phyloP scores from a whole-genome alignment of 1,140 invertebrate species.

The Trinorchestia longiramus region DNA sequence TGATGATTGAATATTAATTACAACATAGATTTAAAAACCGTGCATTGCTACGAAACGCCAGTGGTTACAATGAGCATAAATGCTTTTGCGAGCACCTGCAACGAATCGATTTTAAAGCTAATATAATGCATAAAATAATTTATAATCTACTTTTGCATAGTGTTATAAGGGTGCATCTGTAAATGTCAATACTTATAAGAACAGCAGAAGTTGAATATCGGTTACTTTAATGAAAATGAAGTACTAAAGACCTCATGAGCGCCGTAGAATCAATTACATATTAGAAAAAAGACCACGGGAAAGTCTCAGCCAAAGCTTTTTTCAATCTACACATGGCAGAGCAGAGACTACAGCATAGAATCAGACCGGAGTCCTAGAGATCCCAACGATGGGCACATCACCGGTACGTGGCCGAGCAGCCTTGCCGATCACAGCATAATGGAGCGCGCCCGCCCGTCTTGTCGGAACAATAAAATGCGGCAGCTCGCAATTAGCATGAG shows the following conservation, averaged over 20 bases:
- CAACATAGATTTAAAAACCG: too few relatives aligned
- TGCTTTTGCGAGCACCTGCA: too few relatives aligned
- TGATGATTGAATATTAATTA: too few relatives aligned
- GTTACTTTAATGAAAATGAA: background rate
- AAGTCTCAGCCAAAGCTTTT: background rate
- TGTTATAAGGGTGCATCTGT: too few relatives aligned
- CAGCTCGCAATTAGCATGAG: constrained; percentile 40
- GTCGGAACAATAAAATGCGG: constrained; percentile 36
- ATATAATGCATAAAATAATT: too few relatives aligned
- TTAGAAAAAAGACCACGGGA: background rate
- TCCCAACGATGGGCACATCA: background rate
- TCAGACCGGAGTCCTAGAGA: background rate
- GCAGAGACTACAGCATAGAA: background rate
- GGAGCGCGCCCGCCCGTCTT: background rate
- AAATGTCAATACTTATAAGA: too few relatives aligned
- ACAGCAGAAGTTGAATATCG: too few relatives aligned
- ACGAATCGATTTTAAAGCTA: too few relatives aligned
- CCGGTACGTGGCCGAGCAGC: background rate
- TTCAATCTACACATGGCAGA: background rate
- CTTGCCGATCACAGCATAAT: background rate
- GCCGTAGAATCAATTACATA: too few relatives aligned
- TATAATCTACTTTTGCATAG: too few relatives aligned
- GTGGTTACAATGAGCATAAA: too few relatives aligned
- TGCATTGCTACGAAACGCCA: too few relatives aligned
- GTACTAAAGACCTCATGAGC: background rate